Base-by-base conservation (phyloP, 2,797 vertebrate species). In the Pristis pectinata region DNA sequence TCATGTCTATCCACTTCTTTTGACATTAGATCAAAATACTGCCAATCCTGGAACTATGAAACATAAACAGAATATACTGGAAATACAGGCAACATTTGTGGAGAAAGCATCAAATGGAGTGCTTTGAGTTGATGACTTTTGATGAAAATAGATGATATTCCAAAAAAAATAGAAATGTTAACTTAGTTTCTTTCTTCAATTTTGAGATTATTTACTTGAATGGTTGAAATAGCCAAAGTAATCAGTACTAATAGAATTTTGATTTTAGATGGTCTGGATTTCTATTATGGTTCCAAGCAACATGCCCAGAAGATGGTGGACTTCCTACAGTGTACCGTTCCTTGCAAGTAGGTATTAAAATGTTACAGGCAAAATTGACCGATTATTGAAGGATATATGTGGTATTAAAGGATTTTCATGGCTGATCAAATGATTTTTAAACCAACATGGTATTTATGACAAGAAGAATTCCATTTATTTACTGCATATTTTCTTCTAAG, bases 271-370 rank as follows among this genome's bases (percentile, higher is more conserved):
- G 99, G 99, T 70, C 97, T 99, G 96, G 99, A 99, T 97, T 99
- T 99, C 95, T 99, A 99, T 96, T 99, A 98, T 56, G 97, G 97
- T 95, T 97, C 98, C 95, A 99, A 99, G 96, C 99, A 99, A 93
- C 98, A 99, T 0, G 98, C 97, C 77, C 98, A 98, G 97, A 99
- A 99, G 97, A 99, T 99, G 98, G 97, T 98, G 4, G 99, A 99
- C 95, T 99, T 99, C 95, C 97, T 99, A 94, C 98, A 99, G 96
- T 98, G 98, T 95, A 99, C 98, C 0, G 98, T 99, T 94, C 99
- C 99, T 94, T 98, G 97, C 97, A 99, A 98, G 99, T 99, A 96
- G 94, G 95, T 95, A 77, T 77, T 95, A 85, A 41, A 67, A 53
- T 77, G n/a, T 7, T 59, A 19, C 59, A 19, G 13, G 34, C 56